These are phyloP conservation scores for Drosophila differens DNA, from an alignment of 2,888 invertebrate genomes.

Conservation along the genomic window DNA sequence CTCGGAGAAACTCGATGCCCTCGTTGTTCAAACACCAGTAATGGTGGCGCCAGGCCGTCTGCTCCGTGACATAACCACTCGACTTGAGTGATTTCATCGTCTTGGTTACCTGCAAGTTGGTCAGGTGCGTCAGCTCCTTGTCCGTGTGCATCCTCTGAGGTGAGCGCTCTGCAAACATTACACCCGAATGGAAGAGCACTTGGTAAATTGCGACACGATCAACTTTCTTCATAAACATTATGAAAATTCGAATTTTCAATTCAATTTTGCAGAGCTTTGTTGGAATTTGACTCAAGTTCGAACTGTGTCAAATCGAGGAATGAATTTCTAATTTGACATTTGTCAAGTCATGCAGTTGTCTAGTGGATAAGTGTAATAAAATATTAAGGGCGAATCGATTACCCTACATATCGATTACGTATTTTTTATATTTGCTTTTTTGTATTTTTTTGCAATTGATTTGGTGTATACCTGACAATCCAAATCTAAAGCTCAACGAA, in stretches of 20 bases:
- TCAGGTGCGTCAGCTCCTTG: conserved; percentile 28
- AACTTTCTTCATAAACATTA: conserved; percentile 39
- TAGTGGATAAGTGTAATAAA: conserved; percentile 21
- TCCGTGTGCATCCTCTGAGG: conserved; percentile 34
- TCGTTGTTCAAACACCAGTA: conserved; percentile 50
- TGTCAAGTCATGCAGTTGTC: not conserved
- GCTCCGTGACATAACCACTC: conserved; percentile 43
- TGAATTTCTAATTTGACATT: not conserved
- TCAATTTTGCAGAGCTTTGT: not conserved
- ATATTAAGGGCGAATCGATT: not conserved
- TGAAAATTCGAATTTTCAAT: not conserved
- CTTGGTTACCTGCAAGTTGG: conserved; percentile 46
- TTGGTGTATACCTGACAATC: not conserved
- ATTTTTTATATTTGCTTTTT: not conserved
- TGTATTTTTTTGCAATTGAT: not conserved
- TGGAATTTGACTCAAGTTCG: not conserved
- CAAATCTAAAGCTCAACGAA: not conserved
- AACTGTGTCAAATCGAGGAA: not conserved
- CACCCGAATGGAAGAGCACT: conserved; percentile 39
- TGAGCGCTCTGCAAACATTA: conserved; percentile 40
- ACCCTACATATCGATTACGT: not conserved
- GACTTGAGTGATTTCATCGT: conserved; percentile 43
- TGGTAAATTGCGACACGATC: conserved; percentile 38
- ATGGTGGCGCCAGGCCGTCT: conserved; percentile 42
- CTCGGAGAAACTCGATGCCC: conserved; percentile 40